phyloP scores from a whole-genome alignment of 2,113 vertebrate genomes.

The Dendropsophus ebraccatus region DNA sequence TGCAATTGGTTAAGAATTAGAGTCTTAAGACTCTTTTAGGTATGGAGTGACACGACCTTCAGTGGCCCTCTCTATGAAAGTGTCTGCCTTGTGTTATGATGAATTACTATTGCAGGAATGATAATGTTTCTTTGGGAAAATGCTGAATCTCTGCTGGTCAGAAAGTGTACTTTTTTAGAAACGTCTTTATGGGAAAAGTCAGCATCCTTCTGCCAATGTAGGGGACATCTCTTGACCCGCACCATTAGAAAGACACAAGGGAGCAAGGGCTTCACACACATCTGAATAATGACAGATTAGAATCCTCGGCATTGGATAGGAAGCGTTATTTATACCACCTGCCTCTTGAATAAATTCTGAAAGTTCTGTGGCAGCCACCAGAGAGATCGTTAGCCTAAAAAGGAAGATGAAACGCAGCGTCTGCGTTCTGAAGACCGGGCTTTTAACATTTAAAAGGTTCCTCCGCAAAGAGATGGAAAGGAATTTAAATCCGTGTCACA shows the following conservation, averaged over 20 bases:
- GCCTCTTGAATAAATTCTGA: constrained; percentile 53
- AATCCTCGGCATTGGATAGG: constrained; percentile 41
- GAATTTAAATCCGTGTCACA: constrained; percentile 2
- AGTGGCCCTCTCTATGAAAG: constrained; percentile 6
- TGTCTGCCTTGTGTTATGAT: constrained; percentile 29
- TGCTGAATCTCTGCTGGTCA: constrained; percentile 36
- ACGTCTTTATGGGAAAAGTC: constrained; percentile 36
- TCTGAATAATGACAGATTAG: constrained; percentile 55
- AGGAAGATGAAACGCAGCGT: constrained; percentile 50
- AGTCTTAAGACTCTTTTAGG: background rate
- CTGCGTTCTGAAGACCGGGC: constrained; percentile 56
- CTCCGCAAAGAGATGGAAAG: constrained; percentile 44
- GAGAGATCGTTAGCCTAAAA: constrained; percentile 59
- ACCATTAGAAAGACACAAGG: constrained; percentile 26
- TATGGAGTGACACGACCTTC: constrained; percentile 22
- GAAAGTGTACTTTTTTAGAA: constrained; percentile 22
- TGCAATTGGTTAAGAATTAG: background rate
- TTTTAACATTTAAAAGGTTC: constrained; percentile 59
- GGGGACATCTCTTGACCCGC: constrained; percentile 42
- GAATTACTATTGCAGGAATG: constrained; percentile 32
- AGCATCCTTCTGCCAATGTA: constrained; percentile 43
- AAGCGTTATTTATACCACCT: constrained; percentile 52
- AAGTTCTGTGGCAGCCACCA: constrained; percentile 49
- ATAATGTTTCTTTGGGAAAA: constrained; percentile 13
- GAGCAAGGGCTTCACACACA: constrained; percentile 4